A percentile compares a stretch with the other conserved stretches of the same genome.
These are phyloP conservation scores for Drosophila heteroneura DNA, from an alignment of 2,888 invertebrate genomes.

Conservation along the genomic window DNA sequence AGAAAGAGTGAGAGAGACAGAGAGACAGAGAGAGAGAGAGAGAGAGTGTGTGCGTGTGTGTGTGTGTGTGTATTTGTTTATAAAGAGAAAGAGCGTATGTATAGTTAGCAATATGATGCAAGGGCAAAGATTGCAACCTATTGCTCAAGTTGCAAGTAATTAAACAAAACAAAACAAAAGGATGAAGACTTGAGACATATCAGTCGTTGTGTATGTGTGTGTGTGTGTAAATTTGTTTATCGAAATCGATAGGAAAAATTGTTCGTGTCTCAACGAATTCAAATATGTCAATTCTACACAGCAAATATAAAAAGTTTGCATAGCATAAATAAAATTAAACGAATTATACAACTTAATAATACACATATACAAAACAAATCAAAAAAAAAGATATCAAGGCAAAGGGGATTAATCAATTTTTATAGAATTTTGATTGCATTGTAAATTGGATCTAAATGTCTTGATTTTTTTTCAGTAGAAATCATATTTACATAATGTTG, in stretches of 20 bases:
- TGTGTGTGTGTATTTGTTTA: not conserved
- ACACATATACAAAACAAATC: slow-evolving; percentile 23
- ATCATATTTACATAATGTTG: slow-evolving; percentile 36
- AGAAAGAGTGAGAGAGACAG: too few species aligned
- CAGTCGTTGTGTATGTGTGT: slow-evolving; percentile 33
- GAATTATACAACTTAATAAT: slow-evolving; percentile 43
- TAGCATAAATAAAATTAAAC: slow-evolving; percentile 66
- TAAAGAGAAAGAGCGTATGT: not conserved
- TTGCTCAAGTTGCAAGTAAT: slow-evolving; percentile 16
- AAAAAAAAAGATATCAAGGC: not conserved
- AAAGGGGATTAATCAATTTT: slow-evolving; percentile 9
- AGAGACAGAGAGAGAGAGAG: not conserved
- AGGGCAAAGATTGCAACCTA: not conserved
- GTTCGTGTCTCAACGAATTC: slow-evolving; percentile 60
- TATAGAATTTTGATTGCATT: not conserved
- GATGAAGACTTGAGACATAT: slow-evolving; percentile 42
- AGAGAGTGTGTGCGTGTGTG: not conserved
- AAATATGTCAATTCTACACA: slow-evolving; percentile 62
- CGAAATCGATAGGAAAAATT: slow-evolving; percentile 17
- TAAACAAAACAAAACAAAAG: slow-evolving; percentile 2
- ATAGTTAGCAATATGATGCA: not conserved
- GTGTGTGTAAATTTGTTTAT: slow-evolving; percentile 11
- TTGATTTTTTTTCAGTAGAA: slow-evolving; percentile 14
- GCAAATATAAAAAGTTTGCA: slow-evolving; percentile 28
- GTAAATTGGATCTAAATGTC: slow-evolving; percentile 22